phyloP scores from a whole-genome alignment of 2,113 vertebrate species.

The Dascyllus trimaculatus region DNA sequence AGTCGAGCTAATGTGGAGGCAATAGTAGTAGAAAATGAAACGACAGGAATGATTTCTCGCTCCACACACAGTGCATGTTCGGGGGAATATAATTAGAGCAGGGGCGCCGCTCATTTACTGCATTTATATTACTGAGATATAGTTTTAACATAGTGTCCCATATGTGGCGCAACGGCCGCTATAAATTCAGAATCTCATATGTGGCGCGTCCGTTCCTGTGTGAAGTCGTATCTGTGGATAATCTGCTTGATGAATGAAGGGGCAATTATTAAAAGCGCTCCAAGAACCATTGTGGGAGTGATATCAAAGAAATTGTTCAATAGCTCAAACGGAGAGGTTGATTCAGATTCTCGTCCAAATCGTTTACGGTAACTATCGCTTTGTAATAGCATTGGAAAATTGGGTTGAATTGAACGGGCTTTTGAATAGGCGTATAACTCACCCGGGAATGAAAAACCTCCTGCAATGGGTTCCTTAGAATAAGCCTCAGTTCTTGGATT shows the following conservation, averaged over 20 bases:
- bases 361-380: constrained; percentile 25
- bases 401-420: not conserved
- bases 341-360: not conserved
- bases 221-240: not conserved
- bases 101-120: constrained; percentile 27
- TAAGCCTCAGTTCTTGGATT: constrained; percentile 19
- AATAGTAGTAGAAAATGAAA: constrained; percentile 36
- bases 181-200: not conserved
- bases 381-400: not conserved
- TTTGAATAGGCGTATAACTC: not conserved
- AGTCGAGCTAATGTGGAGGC: constrained; percentile 57
- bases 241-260: not conserved
- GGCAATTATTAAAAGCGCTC: not conserved
- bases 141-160: constrained; percentile 7
- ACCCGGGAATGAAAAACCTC: not conserved
- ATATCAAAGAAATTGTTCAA: constrained; percentile 5
- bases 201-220: not conserved
- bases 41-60: constrained; percentile 40
- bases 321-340: not conserved
- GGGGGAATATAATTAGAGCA: constrained; percentile 44
- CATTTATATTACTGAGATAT: constrained; percentile 3
- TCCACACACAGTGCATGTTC: constrained; percentile 13
- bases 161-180: not conserved
- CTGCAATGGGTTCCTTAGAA: not conserved
- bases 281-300: not conserved